phyloP scores from a whole-genome alignment of 2,113 vertebrate genomes.

The Indicator indicator region DNA sequence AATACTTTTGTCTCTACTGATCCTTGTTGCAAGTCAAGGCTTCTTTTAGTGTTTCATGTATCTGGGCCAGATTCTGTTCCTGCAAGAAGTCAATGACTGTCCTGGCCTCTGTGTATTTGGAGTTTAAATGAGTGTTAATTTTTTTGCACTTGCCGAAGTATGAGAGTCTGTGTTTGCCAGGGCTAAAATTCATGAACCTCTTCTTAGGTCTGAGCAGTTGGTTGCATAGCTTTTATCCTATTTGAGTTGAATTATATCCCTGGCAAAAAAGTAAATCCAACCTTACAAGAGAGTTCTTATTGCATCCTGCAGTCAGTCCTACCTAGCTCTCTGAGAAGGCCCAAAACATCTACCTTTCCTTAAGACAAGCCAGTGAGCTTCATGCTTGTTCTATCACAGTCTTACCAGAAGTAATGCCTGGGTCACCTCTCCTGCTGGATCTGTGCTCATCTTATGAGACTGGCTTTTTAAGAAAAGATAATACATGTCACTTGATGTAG shows the following conservation, averaged over 20 bases:
- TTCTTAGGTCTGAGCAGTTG: background rate
- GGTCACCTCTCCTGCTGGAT: background rate
- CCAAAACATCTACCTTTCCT: background rate
- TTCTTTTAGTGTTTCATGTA: slow-evolving; percentile 56
- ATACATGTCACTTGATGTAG: background rate
- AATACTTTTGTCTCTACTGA: slow-evolving; percentile 47
- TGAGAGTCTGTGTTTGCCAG: background rate
- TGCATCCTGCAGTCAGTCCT: background rate
- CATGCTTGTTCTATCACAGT: fast-evolving
- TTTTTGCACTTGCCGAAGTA: background rate
- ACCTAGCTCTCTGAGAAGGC: fast-evolving
- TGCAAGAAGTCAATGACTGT: slow-evolving; percentile 4
- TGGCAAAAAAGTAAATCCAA: background rate
- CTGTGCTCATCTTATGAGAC: background rate
- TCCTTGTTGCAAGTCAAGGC: slow-evolving; percentile 76
- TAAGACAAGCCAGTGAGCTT: background rate
- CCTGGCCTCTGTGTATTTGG: background rate
- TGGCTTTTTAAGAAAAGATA: background rate
- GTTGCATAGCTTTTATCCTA: background rate
- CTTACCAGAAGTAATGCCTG: background rate
- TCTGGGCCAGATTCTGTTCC: slow-evolving; percentile 54
- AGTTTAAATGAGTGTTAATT: slow-evolving; percentile 17
- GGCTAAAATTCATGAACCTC: background rate
- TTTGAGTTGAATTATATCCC: background rate
- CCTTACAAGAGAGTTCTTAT: background rate